Evolutionary conservation across 2,113 vertebrate genomes (phyloP).

Genomic region (Microtus richardsoni): DNA sequence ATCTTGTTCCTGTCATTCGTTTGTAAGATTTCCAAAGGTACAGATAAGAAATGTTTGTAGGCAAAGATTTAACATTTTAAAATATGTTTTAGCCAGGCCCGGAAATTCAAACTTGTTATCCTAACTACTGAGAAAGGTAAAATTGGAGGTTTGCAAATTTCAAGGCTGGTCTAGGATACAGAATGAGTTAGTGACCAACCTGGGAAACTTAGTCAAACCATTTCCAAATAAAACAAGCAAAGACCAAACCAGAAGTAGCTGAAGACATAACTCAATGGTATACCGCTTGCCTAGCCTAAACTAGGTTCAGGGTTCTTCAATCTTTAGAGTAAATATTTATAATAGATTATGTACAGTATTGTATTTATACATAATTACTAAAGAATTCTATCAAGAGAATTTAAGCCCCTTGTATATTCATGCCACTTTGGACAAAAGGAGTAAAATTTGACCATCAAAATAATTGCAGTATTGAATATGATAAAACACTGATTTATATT

Average conservation of each 20-base stretch:
- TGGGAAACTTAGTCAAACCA: background rate
- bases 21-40: background rate
- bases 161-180: background rate
- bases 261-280: background rate
- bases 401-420: background rate
- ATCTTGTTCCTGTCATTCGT: background rate
- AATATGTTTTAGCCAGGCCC: background rate
- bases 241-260: background rate
- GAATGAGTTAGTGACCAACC: background rate
- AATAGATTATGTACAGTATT: background rate
- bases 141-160: background rate
- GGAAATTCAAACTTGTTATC: background rate
- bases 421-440: background rate
- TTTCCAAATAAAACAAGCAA: background rate
- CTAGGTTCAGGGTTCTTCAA: background rate
- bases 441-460: background rate
- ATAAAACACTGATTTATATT: background rate
- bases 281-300: background rate
- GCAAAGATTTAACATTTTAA: background rate
- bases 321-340: background rate
- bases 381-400: background rate
- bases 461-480: background rate
- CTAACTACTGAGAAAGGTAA: background rate
- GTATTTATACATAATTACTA: background rate
- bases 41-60: background rate